Percentiles rank a stretch among this genome's conserved stretches.
Evolutionary conservation across 1,140 invertebrate species (phyloP).

Genomic region (Drosophila fuyamai): DNA sequence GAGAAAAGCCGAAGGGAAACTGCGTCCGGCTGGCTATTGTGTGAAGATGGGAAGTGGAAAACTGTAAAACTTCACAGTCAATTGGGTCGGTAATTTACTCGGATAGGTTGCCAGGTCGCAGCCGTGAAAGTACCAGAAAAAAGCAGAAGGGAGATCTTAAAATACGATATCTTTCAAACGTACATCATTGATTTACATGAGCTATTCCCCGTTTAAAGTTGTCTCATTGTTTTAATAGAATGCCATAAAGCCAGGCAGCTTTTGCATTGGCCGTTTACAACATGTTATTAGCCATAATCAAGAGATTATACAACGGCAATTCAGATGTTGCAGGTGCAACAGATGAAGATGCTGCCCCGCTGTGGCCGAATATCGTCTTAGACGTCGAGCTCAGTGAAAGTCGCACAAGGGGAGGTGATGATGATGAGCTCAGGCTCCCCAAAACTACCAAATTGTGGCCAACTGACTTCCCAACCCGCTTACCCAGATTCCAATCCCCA

Average conservation of each 20-base stretch:
- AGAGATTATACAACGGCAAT: conserved; percentile 64
- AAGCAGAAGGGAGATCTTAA: conserved; percentile 12
- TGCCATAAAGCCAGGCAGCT: conserved; percentile 30
- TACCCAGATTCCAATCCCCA: conserved; percentile 65
- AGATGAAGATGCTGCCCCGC: conserved; percentile 36
- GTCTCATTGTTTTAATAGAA: conserved; percentile 26
- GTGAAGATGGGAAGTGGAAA: conserved; percentile 29
- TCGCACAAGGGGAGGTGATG: conserved; percentile 37
- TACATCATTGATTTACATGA: conserved; percentile 34
- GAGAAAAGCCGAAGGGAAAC: conserved; percentile 51
- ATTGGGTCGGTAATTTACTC: conserved; percentile 50
- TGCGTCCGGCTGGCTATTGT: conserved; percentile 43
- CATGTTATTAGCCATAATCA: conserved; percentile 62
- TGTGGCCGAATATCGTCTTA: conserved; percentile 16
- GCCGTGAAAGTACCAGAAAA: conserved; percentile 15
- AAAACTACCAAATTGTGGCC: conserved; percentile 30
- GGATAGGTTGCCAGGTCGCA: conserved; percentile 10
- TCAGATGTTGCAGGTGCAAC: conserved; percentile 43
- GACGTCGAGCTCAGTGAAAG: conserved; percentile 54
- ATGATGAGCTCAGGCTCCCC: conserved; percentile 28
- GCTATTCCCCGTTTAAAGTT: conserved; percentile 8
- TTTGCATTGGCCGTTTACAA: conserved; percentile 30
- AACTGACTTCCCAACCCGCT: conserved; percentile 67
- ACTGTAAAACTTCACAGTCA: conserved; percentile 57
- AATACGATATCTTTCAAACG: conserved; percentile 13